Evolutionary conservation across 2,888 invertebrate species (phyloP).

Genomic region (Stictocephala bisonia): DNA sequence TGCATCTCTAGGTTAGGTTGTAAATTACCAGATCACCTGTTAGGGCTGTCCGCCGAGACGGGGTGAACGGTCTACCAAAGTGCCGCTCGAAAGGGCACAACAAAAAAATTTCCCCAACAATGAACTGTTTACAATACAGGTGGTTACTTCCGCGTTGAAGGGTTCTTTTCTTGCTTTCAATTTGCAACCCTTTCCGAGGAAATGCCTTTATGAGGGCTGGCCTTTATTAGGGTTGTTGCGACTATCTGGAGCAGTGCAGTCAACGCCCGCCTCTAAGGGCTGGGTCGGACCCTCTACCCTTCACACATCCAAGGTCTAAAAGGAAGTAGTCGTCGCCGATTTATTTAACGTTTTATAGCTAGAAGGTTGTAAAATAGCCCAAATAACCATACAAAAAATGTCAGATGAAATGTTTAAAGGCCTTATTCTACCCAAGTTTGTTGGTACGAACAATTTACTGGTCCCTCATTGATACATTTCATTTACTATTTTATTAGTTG

Average conservation of each 20-base stretch:
- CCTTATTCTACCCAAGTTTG: too few species aligned
- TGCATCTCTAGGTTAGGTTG: slow-evolving; percentile 4
- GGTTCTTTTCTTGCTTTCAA: slow-evolving; percentile 44
- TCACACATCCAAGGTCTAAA: slow-evolving; percentile 4
- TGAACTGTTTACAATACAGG: slow-evolving; percentile 47
- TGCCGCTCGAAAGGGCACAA: not conserved
- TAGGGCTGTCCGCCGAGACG: slow-evolving; percentile 4
- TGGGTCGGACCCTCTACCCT: not conserved
- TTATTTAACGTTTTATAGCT: too few species aligned
- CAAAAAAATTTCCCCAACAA: slow-evolving; percentile 41
- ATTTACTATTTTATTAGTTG: too few species aligned
- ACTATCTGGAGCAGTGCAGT: slow-evolving; percentile 27
- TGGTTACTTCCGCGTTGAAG: slow-evolving; percentile 45
- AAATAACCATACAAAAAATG: too few species aligned
- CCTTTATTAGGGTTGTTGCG: slow-evolving; percentile 42
- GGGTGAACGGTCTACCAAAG: slow-evolving; percentile 16
- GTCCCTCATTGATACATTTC: too few species aligned
- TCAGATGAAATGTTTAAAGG: too few species aligned
- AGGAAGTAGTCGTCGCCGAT: slow-evolving; percentile 16
- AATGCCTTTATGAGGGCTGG: slow-evolving; percentile 37
- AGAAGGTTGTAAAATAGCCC: too few species aligned
- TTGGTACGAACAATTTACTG: too few species aligned
- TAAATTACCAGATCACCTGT: slow-evolving; percentile 33
- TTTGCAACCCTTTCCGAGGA: slow-evolving; percentile 47
- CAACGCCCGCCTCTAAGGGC: not conserved